Conservation (phyloP, 2,888 invertebrate species). For the Lampropteryx suffumata region DNA sequence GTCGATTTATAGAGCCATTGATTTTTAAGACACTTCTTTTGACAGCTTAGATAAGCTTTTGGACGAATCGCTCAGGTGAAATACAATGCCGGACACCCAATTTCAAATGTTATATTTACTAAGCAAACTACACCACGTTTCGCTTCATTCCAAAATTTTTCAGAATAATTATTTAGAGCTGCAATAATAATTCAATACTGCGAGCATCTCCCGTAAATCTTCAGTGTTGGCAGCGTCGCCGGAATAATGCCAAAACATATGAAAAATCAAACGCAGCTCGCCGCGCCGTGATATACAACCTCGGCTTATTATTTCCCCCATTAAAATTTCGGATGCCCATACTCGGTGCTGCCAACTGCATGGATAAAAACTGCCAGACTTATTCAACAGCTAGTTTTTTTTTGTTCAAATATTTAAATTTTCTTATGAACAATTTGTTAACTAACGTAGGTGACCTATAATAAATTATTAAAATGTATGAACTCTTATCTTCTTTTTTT, state of each 20-base stretch:
- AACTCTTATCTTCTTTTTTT: no score
- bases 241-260: slow-evolving; percentile 66
- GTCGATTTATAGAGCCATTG: no score
- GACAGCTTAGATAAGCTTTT: no score
- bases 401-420: no score
- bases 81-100: no score
- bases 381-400: not conserved
- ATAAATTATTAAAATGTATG: no score
- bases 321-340: slow-evolving; percentile 72
- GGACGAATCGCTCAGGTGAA: no score
- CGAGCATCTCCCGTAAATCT: slow-evolving; percentile 52
- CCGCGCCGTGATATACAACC: slow-evolving; percentile 59
- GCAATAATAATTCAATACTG: slow-evolving; percentile 46
- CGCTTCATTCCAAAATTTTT: not conserved
- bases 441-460: no score
- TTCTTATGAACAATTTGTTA: no score
- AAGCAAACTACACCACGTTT: no score
- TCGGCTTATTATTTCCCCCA: slow-evolving; percentile 76
- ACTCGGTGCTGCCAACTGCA: slow-evolving; percentile 27
- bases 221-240: slow-evolving; percentile 57
- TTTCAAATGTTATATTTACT: no score
- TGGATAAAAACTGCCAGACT: not conserved
- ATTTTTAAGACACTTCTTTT: no score
- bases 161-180: slow-evolving; percentile 14
- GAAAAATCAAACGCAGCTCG: slow-evolving; percentile 71